Evolutionary conservation across 2,888 invertebrate species (phyloP), one percentile per base, ranked within the genome.

Genomic region (Emmelina monodactyla): DNA sequence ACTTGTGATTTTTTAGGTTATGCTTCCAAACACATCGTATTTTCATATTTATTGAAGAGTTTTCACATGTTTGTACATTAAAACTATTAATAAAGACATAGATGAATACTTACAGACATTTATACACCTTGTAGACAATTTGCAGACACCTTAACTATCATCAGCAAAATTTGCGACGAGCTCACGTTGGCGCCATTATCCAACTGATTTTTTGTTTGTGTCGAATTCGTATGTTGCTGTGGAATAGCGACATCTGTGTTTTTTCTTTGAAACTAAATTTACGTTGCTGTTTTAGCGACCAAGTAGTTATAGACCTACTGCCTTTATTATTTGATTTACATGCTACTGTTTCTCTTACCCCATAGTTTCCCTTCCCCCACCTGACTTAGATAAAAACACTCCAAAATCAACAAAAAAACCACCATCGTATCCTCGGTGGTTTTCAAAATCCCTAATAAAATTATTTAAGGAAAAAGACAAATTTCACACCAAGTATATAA

Each of bases 1-100:
- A 15, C 35, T 38, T 33, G 28, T 13, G 16, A 32, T 15, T 38
- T 38, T 38, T 15, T 31, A 29, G 32, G n/a, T 34, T 38, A 32
- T 35, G 35, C 29, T 38, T 30, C 30, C 14, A 32, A 35, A 28
- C 13, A 32, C 32, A 34, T 35, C 16, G 36, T 32, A 32, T 22
- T 28, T 25, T 3, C 11, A n/a, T 25, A 7, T 25, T 7, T 25
- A 25, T 25, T n/a, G n/a, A 7, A 4, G 9, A 25, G n/a, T 25
- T 5, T 25, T n/a, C n/a, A 7, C 25, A 25, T 7, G 11, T 10
- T 7, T 7, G 11, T 25, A n/a, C n/a, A 25, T 7, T 25, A 25
- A 4, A 9, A 25, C 3, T 25, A 36, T 16, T 16, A 36, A 28
- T 36, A 36, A 36, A 32, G 29, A 36, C 28, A 36, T 22, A 32